phyloP scores from a whole-genome alignment of 2,888 invertebrate species.

The Alsophila aescularia region DNA sequence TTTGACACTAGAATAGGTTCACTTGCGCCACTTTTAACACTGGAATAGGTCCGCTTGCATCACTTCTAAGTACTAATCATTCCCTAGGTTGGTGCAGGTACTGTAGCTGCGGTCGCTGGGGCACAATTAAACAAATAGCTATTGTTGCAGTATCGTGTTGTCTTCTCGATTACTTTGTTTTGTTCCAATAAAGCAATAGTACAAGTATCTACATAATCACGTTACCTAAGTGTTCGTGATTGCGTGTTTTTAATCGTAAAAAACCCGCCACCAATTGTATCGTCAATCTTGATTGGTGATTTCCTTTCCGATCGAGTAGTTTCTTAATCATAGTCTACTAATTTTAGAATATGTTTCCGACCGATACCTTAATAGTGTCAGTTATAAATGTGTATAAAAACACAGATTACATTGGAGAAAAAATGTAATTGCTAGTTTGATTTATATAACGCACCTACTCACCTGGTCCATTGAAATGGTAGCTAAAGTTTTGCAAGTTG shows the following conservation, averaged over 20 bases:
- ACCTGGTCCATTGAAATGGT: not conserved
- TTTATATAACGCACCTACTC: not conserved
- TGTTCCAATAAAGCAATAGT: not conserved
- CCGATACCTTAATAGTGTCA: not conserved
- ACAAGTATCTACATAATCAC: slow-evolving; percentile 1
- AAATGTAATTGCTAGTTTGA: slow-evolving; percentile 5
- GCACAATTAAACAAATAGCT: not conserved
- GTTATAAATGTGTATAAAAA: not conserved
- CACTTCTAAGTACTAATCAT: slow-evolving; percentile 13
- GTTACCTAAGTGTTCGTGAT: not conserved
- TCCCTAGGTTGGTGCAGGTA: not conserved
- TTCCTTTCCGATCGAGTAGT: slow-evolving; percentile 24
- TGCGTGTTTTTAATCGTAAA: slow-evolving; percentile 13
- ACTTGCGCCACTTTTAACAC: slow-evolving; percentile 30
- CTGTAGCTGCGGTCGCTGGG: no score
- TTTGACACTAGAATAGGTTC: slow-evolving; percentile 30
- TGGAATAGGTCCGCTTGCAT: slow-evolving; percentile 28
- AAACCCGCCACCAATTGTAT: slow-evolving; percentile 17
- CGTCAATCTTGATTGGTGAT: slow-evolving; percentile 24
- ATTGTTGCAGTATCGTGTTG: not conserved
- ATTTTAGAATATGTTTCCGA: not conserved
- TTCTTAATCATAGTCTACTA: slow-evolving; percentile 17
- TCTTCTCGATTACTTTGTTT: not conserved
- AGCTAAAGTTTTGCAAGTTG: slow-evolving; percentile 6
- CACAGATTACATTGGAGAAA: not conserved